Conservation (phyloP, 92 coral and sea anemone species). For the Virgularia gustaviana region DNA sequence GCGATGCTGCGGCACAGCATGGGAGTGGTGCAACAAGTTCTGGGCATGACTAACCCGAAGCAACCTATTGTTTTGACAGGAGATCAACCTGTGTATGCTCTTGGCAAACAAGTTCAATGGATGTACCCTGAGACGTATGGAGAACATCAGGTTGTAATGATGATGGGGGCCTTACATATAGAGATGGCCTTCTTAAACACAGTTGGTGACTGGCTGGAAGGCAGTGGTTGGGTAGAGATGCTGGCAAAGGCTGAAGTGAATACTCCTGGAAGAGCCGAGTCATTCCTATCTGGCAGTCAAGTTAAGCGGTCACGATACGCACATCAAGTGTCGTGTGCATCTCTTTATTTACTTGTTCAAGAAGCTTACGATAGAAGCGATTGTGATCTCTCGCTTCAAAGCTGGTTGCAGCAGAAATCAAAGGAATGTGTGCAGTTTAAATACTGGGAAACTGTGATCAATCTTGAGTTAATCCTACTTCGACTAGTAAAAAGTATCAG, state of each 20-base stretch:
- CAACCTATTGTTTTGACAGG: background rate
- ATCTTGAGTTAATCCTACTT: background rate
- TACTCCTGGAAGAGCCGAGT: slow-evolving; percentile 1
- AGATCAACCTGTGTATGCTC: slow-evolving; percentile 9
- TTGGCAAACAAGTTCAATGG: slow-evolving; percentile 4
- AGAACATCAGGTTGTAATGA: background rate
- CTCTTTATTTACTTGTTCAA: background rate
- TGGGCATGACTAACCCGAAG: background rate
- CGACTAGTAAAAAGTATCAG: background rate
- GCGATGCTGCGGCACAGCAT: background rate
- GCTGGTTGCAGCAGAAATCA: background rate
- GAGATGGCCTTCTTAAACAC: background rate
- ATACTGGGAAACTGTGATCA: background rate
- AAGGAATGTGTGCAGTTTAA: background rate
- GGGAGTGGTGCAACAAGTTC: background rate
- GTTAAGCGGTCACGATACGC: background rate
- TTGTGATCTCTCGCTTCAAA: background rate
- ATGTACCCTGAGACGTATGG: background rate
- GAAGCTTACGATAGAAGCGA: background rate
- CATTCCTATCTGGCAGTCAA: background rate
- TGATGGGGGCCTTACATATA: slow-evolving; percentile 1
- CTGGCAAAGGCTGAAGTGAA: background rate
- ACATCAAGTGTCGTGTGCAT: background rate
- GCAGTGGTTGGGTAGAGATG: slow-evolving; percentile 6
- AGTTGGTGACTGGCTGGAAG: slow-evolving; percentile 11